Evolutionary conservation across 2,797 vertebrate genomes (phyloP).

Genomic region (Ctenopoma multispine): DNA sequence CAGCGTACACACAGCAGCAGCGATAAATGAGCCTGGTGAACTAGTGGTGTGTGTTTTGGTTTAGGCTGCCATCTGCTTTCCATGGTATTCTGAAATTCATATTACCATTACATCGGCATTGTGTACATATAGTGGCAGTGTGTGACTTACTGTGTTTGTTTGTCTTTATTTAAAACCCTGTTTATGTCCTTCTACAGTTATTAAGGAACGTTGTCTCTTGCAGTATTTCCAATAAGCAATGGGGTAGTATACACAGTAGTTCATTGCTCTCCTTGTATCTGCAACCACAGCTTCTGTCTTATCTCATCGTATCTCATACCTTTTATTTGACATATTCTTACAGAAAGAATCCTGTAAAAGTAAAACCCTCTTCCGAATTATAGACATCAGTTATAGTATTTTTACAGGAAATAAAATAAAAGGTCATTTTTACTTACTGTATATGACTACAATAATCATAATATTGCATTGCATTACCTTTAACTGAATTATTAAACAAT

Average conservation of each 20-base stretch:
- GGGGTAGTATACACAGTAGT: too few relatives aligned
- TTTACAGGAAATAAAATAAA: too few relatives aligned
- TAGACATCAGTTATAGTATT: too few relatives aligned
- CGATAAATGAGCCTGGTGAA: not conserved
- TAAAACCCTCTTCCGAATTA: not conserved
- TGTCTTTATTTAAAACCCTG: not conserved
- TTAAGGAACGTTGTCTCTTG: too few relatives aligned
- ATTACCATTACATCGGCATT: not conserved
- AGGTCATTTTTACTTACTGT: too few relatives aligned
- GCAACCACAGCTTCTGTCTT: too few relatives aligned
- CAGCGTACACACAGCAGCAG: not conserved
- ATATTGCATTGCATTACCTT: not conserved
- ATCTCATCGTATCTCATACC: too few relatives aligned
- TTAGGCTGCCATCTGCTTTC: not conserved
- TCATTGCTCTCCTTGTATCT: too few relatives aligned
- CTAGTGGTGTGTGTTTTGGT: not conserved
- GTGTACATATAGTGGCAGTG: not conserved
- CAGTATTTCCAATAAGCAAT: too few relatives aligned
- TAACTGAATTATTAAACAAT: not conserved
- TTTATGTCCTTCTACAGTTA: too few relatives aligned
- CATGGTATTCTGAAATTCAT: not conserved
- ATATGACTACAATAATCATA: too few relatives aligned
- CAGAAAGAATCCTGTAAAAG: not conserved
- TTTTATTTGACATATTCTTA: not conserved
- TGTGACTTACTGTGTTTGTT: not conserved